These are phyloP conservation scores for Diplolepis rosae DNA, from an alignment of 2,888 invertebrate genomes.

Conservation along the genomic window DNA sequence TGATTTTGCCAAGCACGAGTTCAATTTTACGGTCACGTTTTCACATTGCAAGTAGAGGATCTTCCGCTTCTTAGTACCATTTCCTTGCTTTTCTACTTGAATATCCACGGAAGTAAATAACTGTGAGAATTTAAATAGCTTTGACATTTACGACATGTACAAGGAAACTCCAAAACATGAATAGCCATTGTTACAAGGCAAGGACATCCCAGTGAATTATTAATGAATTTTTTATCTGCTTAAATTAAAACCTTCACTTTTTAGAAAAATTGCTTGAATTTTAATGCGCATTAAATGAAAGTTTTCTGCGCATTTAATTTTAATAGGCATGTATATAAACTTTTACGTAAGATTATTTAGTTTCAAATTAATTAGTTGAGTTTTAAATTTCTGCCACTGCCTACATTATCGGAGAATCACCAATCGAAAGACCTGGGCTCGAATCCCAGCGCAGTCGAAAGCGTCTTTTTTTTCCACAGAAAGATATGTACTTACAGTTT, in stretches of 20 bases:
- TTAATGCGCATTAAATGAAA: not conserved
- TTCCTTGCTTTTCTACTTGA: not conserved
- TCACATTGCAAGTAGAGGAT: not conserved
- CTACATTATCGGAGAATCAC: too few species aligned
- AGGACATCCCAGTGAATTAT: conserved; percentile 2
- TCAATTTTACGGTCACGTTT: conserved; percentile 25
- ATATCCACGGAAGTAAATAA: conserved; percentile 8
- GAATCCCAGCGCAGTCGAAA: too few species aligned
- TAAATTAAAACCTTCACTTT: too few species aligned
- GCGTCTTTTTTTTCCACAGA: too few species aligned
- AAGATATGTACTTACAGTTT: too few species aligned
- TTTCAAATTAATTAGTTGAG: too few species aligned
- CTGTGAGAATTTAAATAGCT: conserved; percentile 19
- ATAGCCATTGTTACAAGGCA: conserved; percentile 3
- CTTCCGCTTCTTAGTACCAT: conserved; percentile 6
- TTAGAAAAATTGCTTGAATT: too few species aligned
- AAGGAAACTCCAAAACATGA: not conserved
- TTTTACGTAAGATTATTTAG: too few species aligned
- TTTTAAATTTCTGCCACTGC: too few species aligned
- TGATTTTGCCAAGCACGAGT: conserved; percentile 13
- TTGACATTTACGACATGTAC: conserved; percentile 5
- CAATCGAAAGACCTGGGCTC: too few species aligned
- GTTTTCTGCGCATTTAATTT: too few species aligned
- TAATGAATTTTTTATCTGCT: not conserved
- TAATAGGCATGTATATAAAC: too few species aligned